These are phyloP conservation scores for Peromyscus leucopus DNA, from an alignment of 2,113 vertebrate genomes.

Conservation along the genomic window DNA sequence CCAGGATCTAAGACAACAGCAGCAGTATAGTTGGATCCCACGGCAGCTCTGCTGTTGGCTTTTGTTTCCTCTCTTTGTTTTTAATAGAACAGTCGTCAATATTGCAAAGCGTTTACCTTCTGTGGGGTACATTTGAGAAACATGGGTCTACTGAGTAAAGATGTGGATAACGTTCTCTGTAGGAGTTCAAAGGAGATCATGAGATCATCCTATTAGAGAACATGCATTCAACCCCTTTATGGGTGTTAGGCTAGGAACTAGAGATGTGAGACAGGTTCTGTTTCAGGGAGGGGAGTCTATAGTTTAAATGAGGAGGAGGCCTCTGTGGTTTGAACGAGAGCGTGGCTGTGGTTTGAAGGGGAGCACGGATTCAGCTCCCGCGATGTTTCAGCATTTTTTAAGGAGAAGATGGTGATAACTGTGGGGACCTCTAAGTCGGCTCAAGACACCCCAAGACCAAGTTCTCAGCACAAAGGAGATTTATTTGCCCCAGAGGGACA, in stretches of 20 bases:
- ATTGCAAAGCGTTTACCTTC: not conserved
- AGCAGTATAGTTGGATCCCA: not conserved
- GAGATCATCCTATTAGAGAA: not conserved
- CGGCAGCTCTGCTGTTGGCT: not conserved
- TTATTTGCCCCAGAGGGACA: not conserved
- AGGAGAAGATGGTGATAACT: not conserved
- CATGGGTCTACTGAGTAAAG: not conserved
- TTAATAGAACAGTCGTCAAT: not conserved
- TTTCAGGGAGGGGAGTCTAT: not conserved
- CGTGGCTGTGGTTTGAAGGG: not conserved
- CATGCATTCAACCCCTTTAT: not conserved
- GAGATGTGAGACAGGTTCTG: not conserved
- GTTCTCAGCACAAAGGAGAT: not conserved
- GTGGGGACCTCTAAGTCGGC: not conserved
- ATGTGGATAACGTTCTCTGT: not conserved
- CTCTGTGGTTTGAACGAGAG: slow-evolving; percentile 14
- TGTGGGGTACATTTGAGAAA: slow-evolving; percentile 34
- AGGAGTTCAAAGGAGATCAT: not conserved
- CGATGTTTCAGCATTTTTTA: slow-evolving; percentile 39
- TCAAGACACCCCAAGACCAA: not conserved
- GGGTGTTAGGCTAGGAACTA: not conserved
- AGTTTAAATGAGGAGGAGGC: not conserved
- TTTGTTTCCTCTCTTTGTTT: not conserved
- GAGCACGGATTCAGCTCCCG: not conserved
- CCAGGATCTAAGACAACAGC: not conserved